phyloP scores from a whole-genome alignment of 2,888 invertebrate species.

The Erebia ligea region DNA sequence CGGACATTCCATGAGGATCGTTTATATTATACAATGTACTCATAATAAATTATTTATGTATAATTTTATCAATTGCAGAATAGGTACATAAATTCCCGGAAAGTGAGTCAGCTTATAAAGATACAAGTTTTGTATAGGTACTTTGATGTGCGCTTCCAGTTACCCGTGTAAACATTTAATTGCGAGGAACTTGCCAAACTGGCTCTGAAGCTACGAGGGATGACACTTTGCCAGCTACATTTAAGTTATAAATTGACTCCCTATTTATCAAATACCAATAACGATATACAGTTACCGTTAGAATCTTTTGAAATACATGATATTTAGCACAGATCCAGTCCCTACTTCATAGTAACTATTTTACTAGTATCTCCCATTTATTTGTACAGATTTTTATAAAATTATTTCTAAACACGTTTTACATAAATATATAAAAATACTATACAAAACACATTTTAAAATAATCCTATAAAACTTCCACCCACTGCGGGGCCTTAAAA shows the following conservation, averaged over 20 bases:
- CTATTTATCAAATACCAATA: slow-evolving; percentile 24
- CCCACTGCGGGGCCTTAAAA: no score
- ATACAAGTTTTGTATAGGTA: slow-evolving; percentile 25
- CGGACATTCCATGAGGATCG: no score
- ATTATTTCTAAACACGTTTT: no score
- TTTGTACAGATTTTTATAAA: no score
- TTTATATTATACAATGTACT: no score
- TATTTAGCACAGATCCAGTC: background rate
- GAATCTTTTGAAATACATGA: background rate
- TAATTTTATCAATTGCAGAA: no score
- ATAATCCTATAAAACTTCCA: no score
- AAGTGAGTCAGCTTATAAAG: background rate
- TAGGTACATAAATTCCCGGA: no score
- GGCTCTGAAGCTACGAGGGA: slow-evolving; percentile 42
- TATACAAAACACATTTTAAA: no score
- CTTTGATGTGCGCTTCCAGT: slow-evolving; percentile 45
- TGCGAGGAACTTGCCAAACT: slow-evolving; percentile 52
- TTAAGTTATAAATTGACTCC: slow-evolving; percentile 41
- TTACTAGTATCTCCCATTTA: no score
- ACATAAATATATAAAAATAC: no score
- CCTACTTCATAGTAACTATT: background rate
- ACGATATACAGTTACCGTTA: slow-evolving; percentile 4
- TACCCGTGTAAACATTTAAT: slow-evolving; percentile 50
- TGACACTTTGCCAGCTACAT: slow-evolving; percentile 46
- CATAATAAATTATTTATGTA: no score